A percentile compares a stretch with the other conserved stretches of the same genome.
These are phyloP conservation scores for Spodoptera picta DNA, from an alignment of 2,888 invertebrate genomes.

Conservation along the genomic window DNA sequence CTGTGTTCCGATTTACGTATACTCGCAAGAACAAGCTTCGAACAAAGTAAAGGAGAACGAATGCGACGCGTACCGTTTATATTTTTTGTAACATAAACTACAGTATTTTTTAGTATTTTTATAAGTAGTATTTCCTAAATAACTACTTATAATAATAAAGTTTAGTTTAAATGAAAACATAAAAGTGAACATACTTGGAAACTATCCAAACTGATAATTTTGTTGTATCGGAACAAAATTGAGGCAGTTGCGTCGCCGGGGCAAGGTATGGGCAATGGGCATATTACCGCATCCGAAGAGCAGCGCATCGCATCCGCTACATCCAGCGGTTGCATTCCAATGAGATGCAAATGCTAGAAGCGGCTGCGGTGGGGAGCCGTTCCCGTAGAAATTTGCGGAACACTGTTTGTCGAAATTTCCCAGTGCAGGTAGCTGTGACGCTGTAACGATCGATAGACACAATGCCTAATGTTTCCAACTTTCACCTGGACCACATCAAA, in stretches of 20 bases:
- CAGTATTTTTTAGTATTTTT: neutral
- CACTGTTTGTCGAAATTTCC: conserved; percentile 61
- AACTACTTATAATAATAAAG: no score
- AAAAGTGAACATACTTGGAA: neutral
- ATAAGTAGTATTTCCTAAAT: no score
- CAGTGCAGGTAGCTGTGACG: conserved; percentile 51
- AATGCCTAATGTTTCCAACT: conserved; percentile 19
- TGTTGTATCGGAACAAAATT: neutral
- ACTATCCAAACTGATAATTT: neutral
- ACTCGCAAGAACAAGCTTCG: neutral
- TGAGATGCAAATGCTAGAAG: conserved; percentile 80
- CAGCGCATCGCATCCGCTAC: conserved; percentile 24
- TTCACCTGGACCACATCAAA: no score
- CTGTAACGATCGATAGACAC: conserved; percentile 31
- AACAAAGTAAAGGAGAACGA: conserved; percentile 5
- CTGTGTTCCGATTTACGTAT: conserved; percentile 1
- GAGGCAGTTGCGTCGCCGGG: neutral
- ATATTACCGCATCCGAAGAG: conserved; percentile 57
- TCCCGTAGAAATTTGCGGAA: conserved; percentile 58
- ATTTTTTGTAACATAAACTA: neutral
- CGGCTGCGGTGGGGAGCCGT: conserved; percentile 68
- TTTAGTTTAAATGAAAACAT: no score
- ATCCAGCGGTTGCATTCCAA: conserved; percentile 72
- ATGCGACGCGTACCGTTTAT: neutral
- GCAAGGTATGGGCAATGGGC: neutral